A percentile compares a stretch with the other conserved stretches of the same genome.
Evolutionary conservation across 2,888 invertebrate species (phyloP).

Genomic region (Hypena proboscidalis): DNA sequence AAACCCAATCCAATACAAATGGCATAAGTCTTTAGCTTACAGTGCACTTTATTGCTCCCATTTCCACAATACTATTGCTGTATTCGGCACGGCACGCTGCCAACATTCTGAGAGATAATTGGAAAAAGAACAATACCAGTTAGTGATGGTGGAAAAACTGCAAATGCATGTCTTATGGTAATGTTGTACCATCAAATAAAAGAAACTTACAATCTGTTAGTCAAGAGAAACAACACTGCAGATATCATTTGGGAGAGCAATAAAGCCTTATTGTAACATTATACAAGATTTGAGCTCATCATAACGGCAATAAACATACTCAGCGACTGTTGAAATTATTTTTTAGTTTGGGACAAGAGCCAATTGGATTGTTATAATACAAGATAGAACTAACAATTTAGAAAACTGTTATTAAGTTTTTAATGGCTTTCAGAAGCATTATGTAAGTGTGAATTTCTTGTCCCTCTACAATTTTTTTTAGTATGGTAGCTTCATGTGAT

Average conservation of each 20-base stretch:
- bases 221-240: not conserved
- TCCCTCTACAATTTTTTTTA: too few species aligned
- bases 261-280: conserved; percentile 11
- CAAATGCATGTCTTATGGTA: conserved; percentile 26
- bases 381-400: too few species aligned
- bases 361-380: too few species aligned
- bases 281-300: conserved; percentile 4
- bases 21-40: not conserved
- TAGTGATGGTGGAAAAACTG: conserved; percentile 23
- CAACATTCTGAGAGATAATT: conserved; percentile 28
- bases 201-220: not conserved
- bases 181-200: conserved; percentile 20
- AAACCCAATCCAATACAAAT: too few species aligned
- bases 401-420: too few species aligned
- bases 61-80: conserved; percentile 1
- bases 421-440: too few species aligned
- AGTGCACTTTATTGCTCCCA: not conserved
- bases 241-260: conserved; percentile 1
- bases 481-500: too few species aligned
- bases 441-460: too few species aligned
- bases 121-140: conserved; percentile 26
- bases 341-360: too few species aligned
- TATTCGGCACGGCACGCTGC: conserved; percentile 25
- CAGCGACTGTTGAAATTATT: too few species aligned
- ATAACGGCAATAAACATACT: conserved; percentile 13